phyloP scores from a whole-genome alignment of 2,113 vertebrate species.

The Anguilla rostrata region DNA sequence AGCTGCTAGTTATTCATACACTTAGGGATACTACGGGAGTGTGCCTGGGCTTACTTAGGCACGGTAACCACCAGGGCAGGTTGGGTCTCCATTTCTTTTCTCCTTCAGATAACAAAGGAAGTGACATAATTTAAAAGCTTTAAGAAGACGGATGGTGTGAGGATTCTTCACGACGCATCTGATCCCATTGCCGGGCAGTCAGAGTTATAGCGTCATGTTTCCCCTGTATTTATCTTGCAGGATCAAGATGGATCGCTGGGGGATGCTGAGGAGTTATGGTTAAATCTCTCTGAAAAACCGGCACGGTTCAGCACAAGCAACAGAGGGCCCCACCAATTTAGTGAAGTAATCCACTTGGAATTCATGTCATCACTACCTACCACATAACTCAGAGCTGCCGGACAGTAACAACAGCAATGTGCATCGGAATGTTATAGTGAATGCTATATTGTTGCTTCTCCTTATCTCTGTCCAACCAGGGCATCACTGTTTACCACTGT shows the following conservation, averaged over 20 bases:
- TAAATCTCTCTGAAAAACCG: conserved; percentile 23
- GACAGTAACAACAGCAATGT: background rate
- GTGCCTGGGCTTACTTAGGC: background rate
- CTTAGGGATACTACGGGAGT: background rate
- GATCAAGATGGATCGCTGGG: conserved; percentile 45
- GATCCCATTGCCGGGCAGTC: conserved; percentile 34
- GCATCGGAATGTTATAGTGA: background rate
- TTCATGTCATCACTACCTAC: conserved; percentile 3
- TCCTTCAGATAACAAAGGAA: conserved; percentile 36
- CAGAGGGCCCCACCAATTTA: conserved; percentile 13
- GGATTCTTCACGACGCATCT: conserved; percentile 38
- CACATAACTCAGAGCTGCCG: background rate
- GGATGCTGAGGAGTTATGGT: conserved; percentile 21
- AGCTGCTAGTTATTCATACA: background rate
- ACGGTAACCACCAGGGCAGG: conserved; percentile 39
- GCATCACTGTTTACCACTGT: background rate
- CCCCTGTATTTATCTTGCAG: conserved; percentile 42
- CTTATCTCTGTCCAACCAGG: background rate
- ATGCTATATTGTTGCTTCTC: background rate
- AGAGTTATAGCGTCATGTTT: conserved; percentile 45
- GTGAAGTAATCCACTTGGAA: conserved; percentile 17
- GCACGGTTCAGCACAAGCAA: background rate
- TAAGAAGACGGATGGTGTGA: conserved; percentile 37
- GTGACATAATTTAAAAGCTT: conserved; percentile 41
- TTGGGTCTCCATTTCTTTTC: conserved; percentile 46